phyloP scores from a whole-genome alignment of 37 sponge, comb jelly and placozoan species.

The Petrosia ficiformis region DNA sequence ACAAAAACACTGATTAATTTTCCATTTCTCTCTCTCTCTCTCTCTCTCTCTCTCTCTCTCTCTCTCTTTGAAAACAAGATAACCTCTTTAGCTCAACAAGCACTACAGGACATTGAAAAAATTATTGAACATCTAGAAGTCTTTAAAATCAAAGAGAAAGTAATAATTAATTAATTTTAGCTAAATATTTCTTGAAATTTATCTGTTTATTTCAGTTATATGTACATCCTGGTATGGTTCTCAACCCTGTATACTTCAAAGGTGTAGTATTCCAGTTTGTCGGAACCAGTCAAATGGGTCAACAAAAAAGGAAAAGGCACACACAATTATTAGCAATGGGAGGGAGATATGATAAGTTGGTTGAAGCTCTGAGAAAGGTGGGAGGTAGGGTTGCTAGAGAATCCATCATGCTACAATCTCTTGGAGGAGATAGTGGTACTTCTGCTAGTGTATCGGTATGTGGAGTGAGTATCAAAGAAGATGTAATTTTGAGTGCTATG shows the following conservation, averaged over 20 bases:
- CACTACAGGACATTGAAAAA: conserved; percentile 57
- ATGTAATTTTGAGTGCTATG: no score
- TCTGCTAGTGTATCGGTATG: no score
- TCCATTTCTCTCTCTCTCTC: not conserved
- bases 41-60: no score
- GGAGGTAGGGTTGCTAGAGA: no score
- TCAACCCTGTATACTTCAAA: conserved; percentile 28
- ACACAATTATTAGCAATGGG: no score
- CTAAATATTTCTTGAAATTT: not conserved
- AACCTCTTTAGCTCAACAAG: conserved; percentile 8
- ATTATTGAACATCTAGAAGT: conserved; percentile 31
- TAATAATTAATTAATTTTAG: not conserved
- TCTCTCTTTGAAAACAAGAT: conserved; percentile 5
- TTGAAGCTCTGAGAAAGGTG: no score
- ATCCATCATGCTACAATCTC: no score
- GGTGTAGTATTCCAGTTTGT: conserved; percentile 71
- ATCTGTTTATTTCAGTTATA: conserved; percentile 28
- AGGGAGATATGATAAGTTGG: no score
- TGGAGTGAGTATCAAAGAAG: no score
- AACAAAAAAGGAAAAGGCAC: not conserved
- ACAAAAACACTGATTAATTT: not conserved
- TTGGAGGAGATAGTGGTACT: no score
- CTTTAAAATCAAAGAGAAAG: conserved; percentile 59
- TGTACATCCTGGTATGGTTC: conserved; percentile 49
- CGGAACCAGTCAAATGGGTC: conserved; percentile 7